These are phyloP conservation scores for Diaperis boleti DNA, from an alignment of 2,888 invertebrate species.

Conservation along the genomic window DNA sequence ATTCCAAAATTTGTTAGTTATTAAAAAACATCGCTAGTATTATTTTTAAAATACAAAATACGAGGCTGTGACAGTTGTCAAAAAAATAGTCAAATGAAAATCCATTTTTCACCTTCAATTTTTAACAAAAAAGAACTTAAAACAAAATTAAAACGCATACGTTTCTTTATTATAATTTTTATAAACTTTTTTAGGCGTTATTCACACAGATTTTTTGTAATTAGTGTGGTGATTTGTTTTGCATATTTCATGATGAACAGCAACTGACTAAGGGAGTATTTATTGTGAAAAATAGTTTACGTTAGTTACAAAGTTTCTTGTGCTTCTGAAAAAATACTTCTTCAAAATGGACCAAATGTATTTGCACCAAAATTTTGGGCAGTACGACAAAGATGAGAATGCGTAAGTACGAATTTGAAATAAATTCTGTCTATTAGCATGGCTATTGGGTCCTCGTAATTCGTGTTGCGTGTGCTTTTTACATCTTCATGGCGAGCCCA, in stretches of 20 bases:
- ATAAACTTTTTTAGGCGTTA: slow-evolving; percentile 1
- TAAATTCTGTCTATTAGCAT: too few relatives aligned
- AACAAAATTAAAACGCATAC: slow-evolving; percentile 21
- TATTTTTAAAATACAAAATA: slow-evolving; percentile 1
- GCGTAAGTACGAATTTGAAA: slow-evolving; percentile 13
- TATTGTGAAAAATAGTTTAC: slow-evolving; percentile 7
- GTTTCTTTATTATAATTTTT: slow-evolving; percentile 3
- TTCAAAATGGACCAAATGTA: slow-evolving; percentile 14
- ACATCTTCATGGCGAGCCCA: too few relatives aligned
- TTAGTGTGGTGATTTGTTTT: slow-evolving; percentile 8
- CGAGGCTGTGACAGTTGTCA: neutral
- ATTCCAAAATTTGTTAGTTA: too few relatives aligned
- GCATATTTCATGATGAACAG: slow-evolving; percentile 21
- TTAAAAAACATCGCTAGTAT: neutral
- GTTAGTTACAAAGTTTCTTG: slow-evolving; percentile 14
- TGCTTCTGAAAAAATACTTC: neutral
- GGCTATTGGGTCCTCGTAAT: too few relatives aligned
- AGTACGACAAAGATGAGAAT: slow-evolving; percentile 17
- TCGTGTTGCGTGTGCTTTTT: too few relatives aligned
- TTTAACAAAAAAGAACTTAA: slow-evolving; percentile 7
- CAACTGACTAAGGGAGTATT: slow-evolving; percentile 19
- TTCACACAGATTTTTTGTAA: slow-evolving; percentile 7
- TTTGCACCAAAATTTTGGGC: slow-evolving; percentile 6
- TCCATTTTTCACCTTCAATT: slow-evolving; percentile 19
- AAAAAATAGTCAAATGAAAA: slow-evolving; percentile 33